Base-by-base conservation (phyloP, 2,888 invertebrate species). In the Ormyrus rosae region DNA sequence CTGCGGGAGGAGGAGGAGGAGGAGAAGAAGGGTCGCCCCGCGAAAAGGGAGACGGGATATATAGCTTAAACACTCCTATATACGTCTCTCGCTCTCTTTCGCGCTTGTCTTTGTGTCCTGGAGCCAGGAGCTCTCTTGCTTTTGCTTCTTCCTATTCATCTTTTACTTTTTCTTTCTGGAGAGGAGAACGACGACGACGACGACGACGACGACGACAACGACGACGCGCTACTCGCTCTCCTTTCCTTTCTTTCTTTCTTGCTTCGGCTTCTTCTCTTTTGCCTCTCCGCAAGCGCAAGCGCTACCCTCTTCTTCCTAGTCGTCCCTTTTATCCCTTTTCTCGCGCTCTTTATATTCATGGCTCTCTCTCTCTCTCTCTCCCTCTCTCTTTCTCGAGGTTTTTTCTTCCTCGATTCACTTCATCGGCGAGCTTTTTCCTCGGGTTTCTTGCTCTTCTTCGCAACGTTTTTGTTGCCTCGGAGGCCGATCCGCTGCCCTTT, bases 301-400 rank as follows among this genome's bases (percentile, higher is more conserved):
- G 34, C 34, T 51, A n/a, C 58, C 56, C 71, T 79, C 68, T 81
- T 81, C 73, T 77, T 81, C 68, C 51, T 73, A 56, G 61, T 67
- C 67, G 58, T n/a, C 48, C 48, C 61, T 78, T 69, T 73, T 51
- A 51, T 46, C 64, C 76, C 74, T 72, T 72, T 80, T 70, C 78
- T 81, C 70, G 73, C 81, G 70, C 77, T 75, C 77, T 77, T 82
- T 82, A 80, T 80, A 80, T 80, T 73, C 80, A 82, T 73, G 76
- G 48, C 13, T 34, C 50, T 60, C 53, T 50, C 10, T 51, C 13
- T 34, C 64, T 13, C n/a, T 55, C 74, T n/a, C 48, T 55, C 53
- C 63, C 46, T 45, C 10, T 51, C 13, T 34, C 6, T 13, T 58
- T 13, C n/a, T 55, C 74, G n/a, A 51, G 48, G 53, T 71, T 72